A percentile compares a stretch with the other conserved stretches of the same genome.
These are phyloP conservation scores for Suillia variegata DNA, from an alignment of 2,888 invertebrate species.

Conservation along the genomic window DNA sequence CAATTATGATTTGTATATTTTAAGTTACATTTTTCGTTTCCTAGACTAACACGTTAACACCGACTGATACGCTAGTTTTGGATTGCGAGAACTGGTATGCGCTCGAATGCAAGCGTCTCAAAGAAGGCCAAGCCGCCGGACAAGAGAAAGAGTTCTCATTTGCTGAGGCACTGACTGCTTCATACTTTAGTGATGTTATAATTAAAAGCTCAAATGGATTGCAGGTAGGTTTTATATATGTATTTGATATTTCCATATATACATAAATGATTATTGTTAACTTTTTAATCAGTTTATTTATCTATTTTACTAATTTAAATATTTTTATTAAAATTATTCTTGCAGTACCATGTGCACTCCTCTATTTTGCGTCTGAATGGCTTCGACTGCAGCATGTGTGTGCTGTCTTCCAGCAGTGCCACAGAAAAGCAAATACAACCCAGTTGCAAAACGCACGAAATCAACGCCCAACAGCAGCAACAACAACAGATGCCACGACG, in stretches of 20 bases:
- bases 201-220: conserved; percentile 51
- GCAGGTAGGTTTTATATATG: conserved; percentile 34
- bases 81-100: conserved; percentile 70
- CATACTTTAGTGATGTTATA: conserved; percentile 68
- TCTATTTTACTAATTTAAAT: neutral
- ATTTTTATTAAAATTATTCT: neutral
- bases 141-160: conserved; percentile 68
- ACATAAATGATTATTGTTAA: too few relatives aligned
- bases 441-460: conserved; percentile 20
- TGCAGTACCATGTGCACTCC: conserved; percentile 65
- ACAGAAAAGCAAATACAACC: conserved; percentile 39
- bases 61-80: conserved; percentile 64
- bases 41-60: conserved; percentile 63
- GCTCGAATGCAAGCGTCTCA: conserved; percentile 67
- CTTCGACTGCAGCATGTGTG: conserved; percentile 64
- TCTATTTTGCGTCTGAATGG: conserved; percentile 66
- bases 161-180: conserved; percentile 69
- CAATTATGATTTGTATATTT: conserved; percentile 6
- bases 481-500: neutral
- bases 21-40: neutral
- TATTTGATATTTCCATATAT: too few relatives aligned
- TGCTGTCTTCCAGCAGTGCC: conserved; percentile 33
- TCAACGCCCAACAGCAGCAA: neutral
- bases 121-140: conserved; percentile 61
- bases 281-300: neutral